A percentile compares a stretch with the other conserved stretches of the same genome.
phyloP scores from a whole-genome alignment of 1,140 invertebrate genomes.

The Phthorimaea operculella region DNA sequence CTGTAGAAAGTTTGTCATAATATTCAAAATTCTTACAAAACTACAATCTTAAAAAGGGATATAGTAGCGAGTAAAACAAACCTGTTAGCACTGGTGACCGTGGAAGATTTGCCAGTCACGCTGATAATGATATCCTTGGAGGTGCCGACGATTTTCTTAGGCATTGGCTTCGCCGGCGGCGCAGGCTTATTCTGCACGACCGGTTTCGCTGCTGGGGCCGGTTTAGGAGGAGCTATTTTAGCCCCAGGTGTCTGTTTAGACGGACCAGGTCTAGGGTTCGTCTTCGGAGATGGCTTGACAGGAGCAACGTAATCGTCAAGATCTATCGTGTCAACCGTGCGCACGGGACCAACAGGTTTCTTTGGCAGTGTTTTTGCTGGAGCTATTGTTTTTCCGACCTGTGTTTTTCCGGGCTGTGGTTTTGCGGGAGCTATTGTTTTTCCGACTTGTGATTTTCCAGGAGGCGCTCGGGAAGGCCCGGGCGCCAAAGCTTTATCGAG shows the following conservation, averaged over 20 bases:
- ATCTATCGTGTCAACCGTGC: background rate
- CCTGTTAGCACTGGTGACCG: too few species aligned
- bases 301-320: background rate
- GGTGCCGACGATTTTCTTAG: conserved; percentile 12
- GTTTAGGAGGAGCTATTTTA: background rate
- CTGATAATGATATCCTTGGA: conserved; percentile 24
- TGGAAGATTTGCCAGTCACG: too few species aligned
- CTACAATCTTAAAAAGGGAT: too few species aligned
- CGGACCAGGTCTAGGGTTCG: background rate
- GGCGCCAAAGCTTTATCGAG: background rate
- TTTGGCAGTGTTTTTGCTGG: background rate
- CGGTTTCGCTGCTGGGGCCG: background rate
- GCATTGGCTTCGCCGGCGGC: background rate
- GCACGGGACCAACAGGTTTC: background rate
- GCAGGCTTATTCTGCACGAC: background rate
- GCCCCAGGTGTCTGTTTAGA: background rate
- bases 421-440: background rate
- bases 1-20: too few species aligned
- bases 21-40: too few species aligned
- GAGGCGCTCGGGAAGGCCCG: background rate
- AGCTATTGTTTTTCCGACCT: too few species aligned
- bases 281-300: too few species aligned
- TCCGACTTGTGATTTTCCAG: background rate
- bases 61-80: too few species aligned
- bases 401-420: background rate